These are phyloP conservation scores for Lerista edwardsae DNA, from an alignment of 2,797 vertebrate genomes.

Conservation along the genomic window DNA sequence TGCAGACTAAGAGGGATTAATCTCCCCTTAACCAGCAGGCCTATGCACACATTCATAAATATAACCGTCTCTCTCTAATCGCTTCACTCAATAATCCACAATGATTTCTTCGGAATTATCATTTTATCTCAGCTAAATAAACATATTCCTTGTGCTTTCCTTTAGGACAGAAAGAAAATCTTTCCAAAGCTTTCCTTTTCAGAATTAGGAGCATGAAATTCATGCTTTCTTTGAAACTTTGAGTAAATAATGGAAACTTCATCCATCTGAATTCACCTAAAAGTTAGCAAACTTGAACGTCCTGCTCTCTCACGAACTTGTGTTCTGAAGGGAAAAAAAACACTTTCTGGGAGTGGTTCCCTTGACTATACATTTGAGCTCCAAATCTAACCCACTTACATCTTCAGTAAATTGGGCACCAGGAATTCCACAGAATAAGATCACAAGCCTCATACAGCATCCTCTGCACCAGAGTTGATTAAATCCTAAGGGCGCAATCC, in stretches of 20 bases:
- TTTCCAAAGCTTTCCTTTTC: constrained; percentile 59
- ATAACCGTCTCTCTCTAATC: constrained; percentile 86
- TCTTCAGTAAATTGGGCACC: not conserved
- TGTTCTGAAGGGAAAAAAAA: not conserved
- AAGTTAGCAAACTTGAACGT: not conserved
- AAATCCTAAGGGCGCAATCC: too few species aligned
- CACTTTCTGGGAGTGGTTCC: not conserved
- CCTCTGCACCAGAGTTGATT: not conserved
- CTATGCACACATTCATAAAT: constrained; percentile 85
- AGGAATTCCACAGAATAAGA: not conserved
- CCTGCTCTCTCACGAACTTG: not conserved
- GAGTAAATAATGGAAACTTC: constrained; percentile 1
- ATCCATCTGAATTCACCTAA: not conserved
- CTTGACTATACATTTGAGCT: not conserved
- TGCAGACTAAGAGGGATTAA: constrained; percentile 98
- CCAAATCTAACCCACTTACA: not conserved
- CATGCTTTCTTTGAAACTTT: constrained; percentile 44
- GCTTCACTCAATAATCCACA: constrained; percentile 92
- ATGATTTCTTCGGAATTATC: constrained; percentile 94
- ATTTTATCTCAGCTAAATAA: constrained; percentile 95
- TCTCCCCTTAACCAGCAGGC: constrained; percentile 88
- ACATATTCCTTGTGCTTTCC: constrained; percentile 83
- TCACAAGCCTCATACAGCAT: not conserved
- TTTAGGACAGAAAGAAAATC: constrained; percentile 61
- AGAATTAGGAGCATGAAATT: constrained; percentile 49